Evolutionary conservation across 2,888 invertebrate species (phyloP).

Genomic region (Ophraella communa): DNA sequence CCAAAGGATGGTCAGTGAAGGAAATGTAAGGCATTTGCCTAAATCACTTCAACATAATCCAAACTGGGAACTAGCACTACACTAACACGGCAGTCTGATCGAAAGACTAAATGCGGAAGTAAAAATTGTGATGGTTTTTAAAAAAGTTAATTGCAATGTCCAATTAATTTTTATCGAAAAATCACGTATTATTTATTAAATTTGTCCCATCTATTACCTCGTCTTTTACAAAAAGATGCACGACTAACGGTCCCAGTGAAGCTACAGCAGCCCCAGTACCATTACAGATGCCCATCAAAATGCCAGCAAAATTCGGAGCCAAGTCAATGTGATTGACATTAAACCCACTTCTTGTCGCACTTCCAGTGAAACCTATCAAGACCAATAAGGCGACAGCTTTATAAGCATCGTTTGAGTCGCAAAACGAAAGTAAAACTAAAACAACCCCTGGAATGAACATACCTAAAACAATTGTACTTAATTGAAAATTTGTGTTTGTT

Average conservation of each 20-base stretch:
- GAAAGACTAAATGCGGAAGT: too few relatives aligned
- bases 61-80: too few relatives aligned
- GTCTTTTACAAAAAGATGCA: conserved; percentile 71
- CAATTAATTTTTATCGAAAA: too few relatives aligned
- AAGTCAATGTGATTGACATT: conserved; percentile 83
- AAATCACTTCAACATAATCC: too few relatives aligned
- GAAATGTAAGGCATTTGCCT: too few relatives aligned
- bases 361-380: conserved; percentile 75
- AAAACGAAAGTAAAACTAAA: conserved; percentile 64
- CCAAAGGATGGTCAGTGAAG: too few relatives aligned
- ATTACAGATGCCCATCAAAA: conserved; percentile 84
- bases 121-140: too few relatives aligned
- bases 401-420: conserved; percentile 51
- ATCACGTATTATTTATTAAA: too few relatives aligned
- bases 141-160: too few relatives aligned
- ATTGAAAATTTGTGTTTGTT: neutral
- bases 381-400: conserved; percentile 71
- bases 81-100: too few relatives aligned
- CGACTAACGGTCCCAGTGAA: conserved; percentile 77
- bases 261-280: conserved; percentile 77
- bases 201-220: too few relatives aligned
- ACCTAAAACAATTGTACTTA: conserved; percentile 56
- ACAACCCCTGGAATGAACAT: conserved; percentile 67
- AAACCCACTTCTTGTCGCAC: conserved; percentile 76
- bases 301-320: conserved; percentile 82